Conservation (phyloP, 2,888 invertebrate species). For the Cryptocheilus praepositus region DNA sequence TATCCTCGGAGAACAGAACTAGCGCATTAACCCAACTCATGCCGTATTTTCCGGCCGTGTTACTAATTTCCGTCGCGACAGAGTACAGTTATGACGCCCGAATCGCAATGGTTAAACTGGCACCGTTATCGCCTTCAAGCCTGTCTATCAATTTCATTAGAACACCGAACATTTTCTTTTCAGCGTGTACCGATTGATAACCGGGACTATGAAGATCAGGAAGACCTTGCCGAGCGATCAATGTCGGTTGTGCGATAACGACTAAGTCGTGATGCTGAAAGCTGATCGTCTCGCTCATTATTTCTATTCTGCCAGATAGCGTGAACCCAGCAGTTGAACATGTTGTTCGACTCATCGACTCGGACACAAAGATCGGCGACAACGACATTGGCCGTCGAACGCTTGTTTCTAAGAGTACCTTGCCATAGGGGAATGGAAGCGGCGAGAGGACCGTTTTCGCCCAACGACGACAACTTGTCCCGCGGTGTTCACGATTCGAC, state of each 20-base stretch:
- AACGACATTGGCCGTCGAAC: conserved; percentile 27
- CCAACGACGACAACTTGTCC: conserved; percentile 61
- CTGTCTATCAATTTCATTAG: too few relatives aligned
- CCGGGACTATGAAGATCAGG: too few relatives aligned
- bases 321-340: too few relatives aligned
- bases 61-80: conserved; percentile 12
- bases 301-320: too few relatives aligned
- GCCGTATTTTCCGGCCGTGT: conserved; percentile 15
- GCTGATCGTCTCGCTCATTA: too few relatives aligned
- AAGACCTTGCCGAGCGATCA: too few relatives aligned
- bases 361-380: conserved; percentile 18
- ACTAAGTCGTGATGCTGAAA: too few relatives aligned
- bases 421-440: conserved; percentile 31
- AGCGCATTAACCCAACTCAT: conserved; percentile 33
- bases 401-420: conserved; percentile 24
- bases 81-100: conserved; percentile 20
- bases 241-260: too few relatives aligned
- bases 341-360: conserved; percentile 22
- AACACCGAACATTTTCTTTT: too few relatives aligned
- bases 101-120: conserved; percentile 8
- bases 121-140: conserved; percentile 9
- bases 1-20: conserved; percentile 28
- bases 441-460: conserved; percentile 20
- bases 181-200: too few relatives aligned
- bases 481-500: conserved; percentile 69